A percentile compares a stretch with the other conserved stretches of the same genome.
These are phyloP conservation scores for Coremacera marginata DNA, from an alignment of 2,888 invertebrate genomes.

Conservation along the genomic window DNA sequence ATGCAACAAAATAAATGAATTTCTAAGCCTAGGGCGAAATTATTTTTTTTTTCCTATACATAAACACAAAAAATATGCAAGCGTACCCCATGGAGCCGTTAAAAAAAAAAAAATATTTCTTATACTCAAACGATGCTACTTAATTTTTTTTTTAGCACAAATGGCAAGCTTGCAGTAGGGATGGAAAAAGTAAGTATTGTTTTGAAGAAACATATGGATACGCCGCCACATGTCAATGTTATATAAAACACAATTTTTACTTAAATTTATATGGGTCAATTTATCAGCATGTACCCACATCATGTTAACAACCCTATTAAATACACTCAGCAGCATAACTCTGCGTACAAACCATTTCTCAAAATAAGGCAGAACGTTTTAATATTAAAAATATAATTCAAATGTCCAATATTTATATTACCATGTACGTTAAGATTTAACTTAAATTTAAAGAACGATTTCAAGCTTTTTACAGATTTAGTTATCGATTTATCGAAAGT, in stretches of 20 bases:
- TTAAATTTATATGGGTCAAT: background rate
- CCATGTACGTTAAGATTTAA: too few relatives aligned
- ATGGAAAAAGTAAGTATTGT: background rate
- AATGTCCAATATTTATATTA: too few relatives aligned
- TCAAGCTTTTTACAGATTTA: too few relatives aligned
- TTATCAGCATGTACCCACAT: background rate
- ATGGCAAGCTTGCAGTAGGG: background rate
- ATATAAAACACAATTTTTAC: background rate
- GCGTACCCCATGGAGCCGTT: background rate
- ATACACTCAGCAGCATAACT: too few relatives aligned
- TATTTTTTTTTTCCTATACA: background rate
- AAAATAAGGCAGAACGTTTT: too few relatives aligned
- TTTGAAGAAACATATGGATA: background rate
- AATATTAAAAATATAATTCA: too few relatives aligned
- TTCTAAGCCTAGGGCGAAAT: background rate
- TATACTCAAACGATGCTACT: background rate
- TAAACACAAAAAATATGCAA: background rate
- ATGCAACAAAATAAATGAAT: slow-evolving; percentile 4
- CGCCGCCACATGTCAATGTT: background rate
- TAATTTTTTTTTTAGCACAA: background rate
- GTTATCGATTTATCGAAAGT: too few relatives aligned
- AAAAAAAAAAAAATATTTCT: background rate
- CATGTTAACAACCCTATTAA: slow-evolving; percentile 10
- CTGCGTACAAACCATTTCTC: too few relatives aligned
- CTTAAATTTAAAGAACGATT: too few relatives aligned